Base-by-base conservation (phyloP, 2,888 invertebrate genomes). In the Branchipolynoe longqiensis region DNA sequence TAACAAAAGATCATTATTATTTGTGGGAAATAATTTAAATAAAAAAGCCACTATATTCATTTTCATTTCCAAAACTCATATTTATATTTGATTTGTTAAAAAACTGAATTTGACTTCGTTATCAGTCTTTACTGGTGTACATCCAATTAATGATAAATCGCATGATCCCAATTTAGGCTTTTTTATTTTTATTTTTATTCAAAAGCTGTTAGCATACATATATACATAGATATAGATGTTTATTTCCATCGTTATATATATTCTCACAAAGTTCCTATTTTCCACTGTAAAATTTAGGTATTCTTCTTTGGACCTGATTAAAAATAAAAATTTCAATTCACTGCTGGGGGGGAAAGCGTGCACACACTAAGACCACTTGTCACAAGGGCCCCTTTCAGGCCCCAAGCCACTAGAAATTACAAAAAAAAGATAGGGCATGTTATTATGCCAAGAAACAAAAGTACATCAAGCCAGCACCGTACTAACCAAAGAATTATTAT, bases 321-420 rank as follows among this genome's bases (percentile, higher is more conserved):
- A 38, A 69, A 33, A 33, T 69, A 38, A 33, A 33, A 33, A 8
- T 69, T 69, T 69, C 2, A 4, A 69, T 36, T 69, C 69, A 22
- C 69, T 12, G 33, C 69, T 36, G 36, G 69, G 38, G 69, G 69
- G 69, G 69, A 69, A 69, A 69, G 33, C 69, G 69, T 69, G 38
- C 8, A 69, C 36, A 69, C 69, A 31, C 69, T 38, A 38, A 36
- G 69, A 69, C 69, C 69, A 69, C 69, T 58, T 58, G 58, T 58
- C 58, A 18, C 58, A 58, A n/a, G 38, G 69, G 36, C 69, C 69
- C 69, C 69, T 78, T 54, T 78, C 78, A 78, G 78, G 54, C 78
- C 8, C 48, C 54, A 78, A 41, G 78, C 48, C 78, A 78, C 78
- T 78, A 78, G 78, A 78, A 78, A 78, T 78, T 78, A 78, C 78